These are phyloP conservation scores for Pseudoips prasinana DNA, from an alignment of 2,888 invertebrate species.

Conservation along the genomic window DNA sequence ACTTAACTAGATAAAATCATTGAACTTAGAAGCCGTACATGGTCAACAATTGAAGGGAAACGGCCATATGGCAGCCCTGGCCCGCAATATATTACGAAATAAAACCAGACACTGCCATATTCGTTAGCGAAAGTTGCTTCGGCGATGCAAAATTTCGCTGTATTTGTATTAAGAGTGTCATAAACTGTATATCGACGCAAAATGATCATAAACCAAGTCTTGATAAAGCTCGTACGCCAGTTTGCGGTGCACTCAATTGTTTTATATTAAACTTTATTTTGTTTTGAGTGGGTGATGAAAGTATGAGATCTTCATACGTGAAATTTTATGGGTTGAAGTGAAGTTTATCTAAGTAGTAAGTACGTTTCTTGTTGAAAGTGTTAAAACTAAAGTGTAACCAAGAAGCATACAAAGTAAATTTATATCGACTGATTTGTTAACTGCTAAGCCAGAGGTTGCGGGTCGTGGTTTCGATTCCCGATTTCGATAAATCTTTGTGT, in stretches of 20 bases:
- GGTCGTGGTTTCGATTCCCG: too few relatives aligned
- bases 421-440: too few relatives aligned
- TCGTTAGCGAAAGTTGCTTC: conserved; percentile 64
- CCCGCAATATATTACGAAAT: conserved; percentile 49
- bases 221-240: conserved; percentile 17
- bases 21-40: conserved; percentile 32
- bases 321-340: not conserved
- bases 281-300: conserved; percentile 6
- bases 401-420: too few relatives aligned
- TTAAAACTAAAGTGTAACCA: too few relatives aligned
- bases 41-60: conserved; percentile 30
- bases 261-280: conserved; percentile 2
- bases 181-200: conserved; percentile 49
- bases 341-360: too few relatives aligned
- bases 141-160: conserved; percentile 55
- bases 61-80: conserved; percentile 35
- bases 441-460: too few relatives aligned
- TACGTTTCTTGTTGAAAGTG: too few relatives aligned
- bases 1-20: conserved; percentile 11
- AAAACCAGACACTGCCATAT: conserved; percentile 58
- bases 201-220: conserved; percentile 34
- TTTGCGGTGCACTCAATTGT: conserved; percentile 16
- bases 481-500: too few relatives aligned
- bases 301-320: conserved; percentile 6
- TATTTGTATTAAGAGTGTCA: conserved; percentile 55